Evolutionary conservation across 64 coral and sea anemone genomes (phyloP).

Genomic region (Exaiptasia diaphana): DNA sequence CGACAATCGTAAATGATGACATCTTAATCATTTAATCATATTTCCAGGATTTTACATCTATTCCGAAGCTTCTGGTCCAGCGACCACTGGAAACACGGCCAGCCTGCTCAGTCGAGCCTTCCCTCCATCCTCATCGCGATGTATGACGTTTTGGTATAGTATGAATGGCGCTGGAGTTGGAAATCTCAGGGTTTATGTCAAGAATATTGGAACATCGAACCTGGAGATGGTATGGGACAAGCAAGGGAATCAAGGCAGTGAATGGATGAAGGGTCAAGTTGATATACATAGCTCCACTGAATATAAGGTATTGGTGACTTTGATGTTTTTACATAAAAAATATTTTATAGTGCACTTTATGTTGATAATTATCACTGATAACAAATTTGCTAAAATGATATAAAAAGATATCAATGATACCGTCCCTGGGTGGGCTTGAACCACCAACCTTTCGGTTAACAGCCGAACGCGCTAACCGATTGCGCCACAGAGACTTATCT

Average conservation of each 20-base stretch:
- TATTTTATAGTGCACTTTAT: background rate
- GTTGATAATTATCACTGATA: background rate
- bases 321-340: background rate
- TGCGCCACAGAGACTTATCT: background rate
- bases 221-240: slow-evolving; percentile 26
- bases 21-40: background rate
- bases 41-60: slow-evolving; percentile 65
- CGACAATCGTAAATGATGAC: background rate
- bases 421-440: background rate
- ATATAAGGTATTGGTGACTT: slow-evolving; percentile 26
- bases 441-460: background rate
- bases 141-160: slow-evolving; percentile 72
- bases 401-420: background rate
- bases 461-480: background rate
- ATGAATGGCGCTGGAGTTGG: slow-evolving; percentile 69
- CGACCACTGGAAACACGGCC: slow-evolving; percentile 52
- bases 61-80: slow-evolving; percentile 66
- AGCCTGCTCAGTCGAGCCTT: slow-evolving; percentile 49
- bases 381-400: background rate
- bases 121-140: slow-evolving; percentile 20
- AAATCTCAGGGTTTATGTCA: slow-evolving; percentile 34
- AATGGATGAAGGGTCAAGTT: slow-evolving; percentile 36
- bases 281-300: slow-evolving; percentile 7
- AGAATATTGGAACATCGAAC: background rate
- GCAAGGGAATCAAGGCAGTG: slow-evolving; percentile 44